phyloP scores from a whole-genome alignment of 1,140 invertebrate genomes.

The Pomphorhynchus laevis region DNA sequence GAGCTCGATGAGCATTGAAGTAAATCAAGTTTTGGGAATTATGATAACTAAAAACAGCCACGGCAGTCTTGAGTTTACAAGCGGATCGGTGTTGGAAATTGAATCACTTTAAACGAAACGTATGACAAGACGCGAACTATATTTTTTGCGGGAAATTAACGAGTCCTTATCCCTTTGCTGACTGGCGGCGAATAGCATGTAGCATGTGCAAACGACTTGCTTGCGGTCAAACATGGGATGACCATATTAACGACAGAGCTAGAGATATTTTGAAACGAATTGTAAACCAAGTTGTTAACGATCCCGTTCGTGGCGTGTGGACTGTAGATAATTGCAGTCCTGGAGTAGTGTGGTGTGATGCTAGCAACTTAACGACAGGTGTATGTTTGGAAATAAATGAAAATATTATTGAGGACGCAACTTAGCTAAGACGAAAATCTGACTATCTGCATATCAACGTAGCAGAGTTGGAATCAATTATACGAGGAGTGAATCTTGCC shows the following conservation, averaged over 20 bases:
- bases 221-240: neutral
- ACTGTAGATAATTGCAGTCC: no score
- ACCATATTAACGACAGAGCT: no score
- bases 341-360: neutral
- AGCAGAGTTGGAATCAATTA: neutral
- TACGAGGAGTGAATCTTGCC: neutral
- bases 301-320: no score
- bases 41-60: no score
- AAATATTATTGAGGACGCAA: conserved; percentile 3
- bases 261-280: no score
- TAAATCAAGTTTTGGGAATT: no score
- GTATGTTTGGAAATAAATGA: neutral
- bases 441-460: conserved; percentile 1
- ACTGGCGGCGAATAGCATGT: neutral
- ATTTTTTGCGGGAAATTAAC: neutral
- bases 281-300: no score
- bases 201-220: neutral
- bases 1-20: no score
- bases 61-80: no score
- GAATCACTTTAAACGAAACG: no score
- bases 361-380: neutral
- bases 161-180: neutral
- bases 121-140: no score
- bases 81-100: no score
- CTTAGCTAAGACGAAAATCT: neutral